These are phyloP conservation scores for Neomorphus geoffroyi DNA, from an alignment of 2,797 vertebrate genomes.

Conservation along the genomic window DNA sequence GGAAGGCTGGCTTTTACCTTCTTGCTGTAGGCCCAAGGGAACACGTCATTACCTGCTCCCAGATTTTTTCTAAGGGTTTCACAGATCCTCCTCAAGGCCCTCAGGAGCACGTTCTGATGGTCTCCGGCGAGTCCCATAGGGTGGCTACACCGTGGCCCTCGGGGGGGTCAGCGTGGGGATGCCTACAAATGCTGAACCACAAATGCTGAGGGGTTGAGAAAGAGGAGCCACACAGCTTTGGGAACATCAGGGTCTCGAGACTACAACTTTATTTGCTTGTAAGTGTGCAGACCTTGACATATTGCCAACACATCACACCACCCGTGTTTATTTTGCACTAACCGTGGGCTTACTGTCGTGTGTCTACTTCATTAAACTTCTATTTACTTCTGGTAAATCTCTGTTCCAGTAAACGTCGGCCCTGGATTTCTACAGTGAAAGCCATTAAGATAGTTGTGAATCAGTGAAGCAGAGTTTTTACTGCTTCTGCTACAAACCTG, in stretches of 20 bases:
- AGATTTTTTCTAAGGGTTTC: neutral
- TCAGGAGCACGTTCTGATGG: neutral
- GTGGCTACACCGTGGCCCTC: neutral
- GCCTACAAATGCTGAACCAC: neutral
- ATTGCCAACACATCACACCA: no score
- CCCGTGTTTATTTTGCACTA: neutral
- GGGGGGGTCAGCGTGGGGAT: neutral
- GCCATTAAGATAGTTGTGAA: neutral
- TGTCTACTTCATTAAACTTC: neutral
- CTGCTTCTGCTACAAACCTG: neutral
- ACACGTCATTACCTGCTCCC: accelerated
- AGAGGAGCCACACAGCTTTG: neutral
- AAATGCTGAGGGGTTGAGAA: neutral
- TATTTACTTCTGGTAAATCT: neutral
- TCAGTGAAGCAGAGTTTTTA: neutral
- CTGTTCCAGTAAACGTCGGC: neutral
- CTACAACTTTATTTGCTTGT: neutral
- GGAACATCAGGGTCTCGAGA: neutral
- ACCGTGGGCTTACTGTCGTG: no score
- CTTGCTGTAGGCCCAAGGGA: neutral
- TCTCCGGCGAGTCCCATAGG: neutral
- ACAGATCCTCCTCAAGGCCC: neutral
- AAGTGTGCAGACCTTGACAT: neutral
- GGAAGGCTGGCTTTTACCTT: neutral
- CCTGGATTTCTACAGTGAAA: neutral